Evolutionary conservation across 2,113 vertebrate species (phyloP), one percentile per base, ranked within the genome.

Genomic region (Thinocorus orbignyianus): DNA sequence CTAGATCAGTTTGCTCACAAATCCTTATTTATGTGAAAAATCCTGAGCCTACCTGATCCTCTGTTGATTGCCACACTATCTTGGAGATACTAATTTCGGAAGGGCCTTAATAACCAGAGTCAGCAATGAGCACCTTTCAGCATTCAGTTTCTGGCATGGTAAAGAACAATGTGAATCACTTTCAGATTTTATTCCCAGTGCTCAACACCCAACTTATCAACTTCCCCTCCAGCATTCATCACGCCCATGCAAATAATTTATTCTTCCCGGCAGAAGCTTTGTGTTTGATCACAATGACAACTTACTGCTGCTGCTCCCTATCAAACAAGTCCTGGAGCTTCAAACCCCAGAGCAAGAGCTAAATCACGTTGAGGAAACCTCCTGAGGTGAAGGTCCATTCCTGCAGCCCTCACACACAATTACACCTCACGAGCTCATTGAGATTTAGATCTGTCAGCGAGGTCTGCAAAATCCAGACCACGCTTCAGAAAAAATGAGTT

Each of bases 281-380:
- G 86, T 95, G 88, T 95, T 94, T 95, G 94, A 96, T 97, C 91
- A 94, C 94, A 91, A 79, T 94, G 95, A 95, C 92, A 95, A 82
- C 70, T 86, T 30, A 48, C 69, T 86, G 93, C 90, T 93, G 81
- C 96, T 92, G 14, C 52, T 92, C 74, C 41, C 26, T 35, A 64
- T 37, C 70, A 70, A 52, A 76, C 11, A 23, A 17, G 13, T 83
- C 66, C 58, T 2, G 30, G 90, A 94, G 81, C 58, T 78, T 68
- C 93, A 93, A 68, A 74, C 57, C 80, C 86, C 80, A 61, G 77
- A 95, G 86, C 82, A 61, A 51, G 13, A 72, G 41, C 74, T 80
- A 81, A 91, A 91, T 58, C 68, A 57, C 30, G 2, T 7, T 0
- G 1, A 71, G 66, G 35, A 87, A 90, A 65, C 11, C 55, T 37